Percentiles rank a stretch among this genome's conserved stretches.
Conservation (phyloP, 2,113 vertebrate species). For the Oceanites oceanicus region DNA sequence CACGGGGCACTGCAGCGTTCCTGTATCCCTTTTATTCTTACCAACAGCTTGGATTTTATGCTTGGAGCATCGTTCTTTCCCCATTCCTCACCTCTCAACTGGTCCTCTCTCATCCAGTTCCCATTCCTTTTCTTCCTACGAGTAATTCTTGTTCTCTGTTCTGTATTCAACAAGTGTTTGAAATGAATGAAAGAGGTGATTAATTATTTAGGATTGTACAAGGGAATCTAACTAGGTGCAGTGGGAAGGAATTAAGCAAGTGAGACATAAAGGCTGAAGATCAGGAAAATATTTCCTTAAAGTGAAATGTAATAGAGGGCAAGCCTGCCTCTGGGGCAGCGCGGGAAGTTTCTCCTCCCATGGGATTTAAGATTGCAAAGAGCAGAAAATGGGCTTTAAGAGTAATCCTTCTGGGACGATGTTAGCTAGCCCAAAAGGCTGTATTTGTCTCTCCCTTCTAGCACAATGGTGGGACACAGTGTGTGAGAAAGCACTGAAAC, state of each 20-base stretch:
- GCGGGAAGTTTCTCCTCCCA: neutral
- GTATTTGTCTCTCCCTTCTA: neutral
- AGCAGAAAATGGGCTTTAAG: constrained; percentile 46
- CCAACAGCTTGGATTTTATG: neutral
- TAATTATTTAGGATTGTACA: constrained; percentile 57
- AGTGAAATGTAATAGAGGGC: constrained; percentile 39
- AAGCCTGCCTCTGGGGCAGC: constrained; percentile 24
- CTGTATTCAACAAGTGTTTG: constrained; percentile 48
- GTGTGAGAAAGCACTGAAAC: neutral
- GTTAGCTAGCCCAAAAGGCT: neutral
- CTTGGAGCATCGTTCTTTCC: neutral
- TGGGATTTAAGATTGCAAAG: constrained; percentile 18
- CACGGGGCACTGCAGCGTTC: neutral
- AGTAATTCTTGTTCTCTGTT: constrained; percentile 29
- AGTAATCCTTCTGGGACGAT: neutral
- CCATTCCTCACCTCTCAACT: neutral
- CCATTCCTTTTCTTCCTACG: neutral
- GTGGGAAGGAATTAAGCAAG: constrained; percentile 52
- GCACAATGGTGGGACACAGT: neutral
- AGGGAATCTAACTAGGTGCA: constrained; percentile 44
- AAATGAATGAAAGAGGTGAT: constrained; percentile 37
- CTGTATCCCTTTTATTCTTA: neutral
- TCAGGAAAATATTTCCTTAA: constrained; percentile 65
- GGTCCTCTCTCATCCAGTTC: neutral
- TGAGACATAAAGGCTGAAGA: constrained; percentile 57